Conservation (phyloP, 2,888 invertebrate species). For the Eustalomyia histrio region DNA sequence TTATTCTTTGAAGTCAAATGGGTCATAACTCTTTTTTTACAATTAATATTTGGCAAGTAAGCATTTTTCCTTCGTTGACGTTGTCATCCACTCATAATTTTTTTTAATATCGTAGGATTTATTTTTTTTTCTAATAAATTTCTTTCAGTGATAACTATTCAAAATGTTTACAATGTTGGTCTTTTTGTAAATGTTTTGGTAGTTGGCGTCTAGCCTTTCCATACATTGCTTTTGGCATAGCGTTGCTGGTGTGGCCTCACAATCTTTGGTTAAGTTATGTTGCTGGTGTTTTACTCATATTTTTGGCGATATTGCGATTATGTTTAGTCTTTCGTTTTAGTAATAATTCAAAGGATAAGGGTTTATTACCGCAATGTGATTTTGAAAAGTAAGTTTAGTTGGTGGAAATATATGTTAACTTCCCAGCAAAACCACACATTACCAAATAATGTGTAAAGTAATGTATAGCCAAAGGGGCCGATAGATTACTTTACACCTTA, state of each 20-base stretch:
- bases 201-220: slow-evolving; percentile 77
- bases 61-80: slow-evolving; percentile 56
- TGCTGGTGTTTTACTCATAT: slow-evolving; percentile 79
- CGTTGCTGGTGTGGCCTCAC: slow-evolving; percentile 77
- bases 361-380: slow-evolving; percentile 77
- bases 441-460: too few relatives aligned
- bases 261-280: slow-evolving; percentile 81
- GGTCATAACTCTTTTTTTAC: slow-evolving; percentile 83
- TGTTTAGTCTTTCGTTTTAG: slow-evolving; percentile 74
- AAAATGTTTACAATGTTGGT: slow-evolving; percentile 75
- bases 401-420: slow-evolving; percentile 33
- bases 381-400: slow-evolving; percentile 74
- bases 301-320: slow-evolving; percentile 80
- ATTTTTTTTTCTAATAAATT: background rate
- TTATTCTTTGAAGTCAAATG: slow-evolving; percentile 84
- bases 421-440: too few relatives aligned
- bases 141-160: slow-evolving; percentile 74
- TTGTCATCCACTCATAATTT: slow-evolving; percentile 4
- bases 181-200: slow-evolving; percentile 70
- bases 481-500: too few relatives aligned
- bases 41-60: slow-evolving; percentile 79
- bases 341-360: slow-evolving; percentile 74
- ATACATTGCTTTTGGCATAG: slow-evolving; percentile 75
- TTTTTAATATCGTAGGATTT: background rate
- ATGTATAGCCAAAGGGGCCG: too few relatives aligned